These are phyloP conservation scores for Fregata magnificens DNA, from an alignment of 2,113 vertebrate genomes.

Conservation along the genomic window DNA sequence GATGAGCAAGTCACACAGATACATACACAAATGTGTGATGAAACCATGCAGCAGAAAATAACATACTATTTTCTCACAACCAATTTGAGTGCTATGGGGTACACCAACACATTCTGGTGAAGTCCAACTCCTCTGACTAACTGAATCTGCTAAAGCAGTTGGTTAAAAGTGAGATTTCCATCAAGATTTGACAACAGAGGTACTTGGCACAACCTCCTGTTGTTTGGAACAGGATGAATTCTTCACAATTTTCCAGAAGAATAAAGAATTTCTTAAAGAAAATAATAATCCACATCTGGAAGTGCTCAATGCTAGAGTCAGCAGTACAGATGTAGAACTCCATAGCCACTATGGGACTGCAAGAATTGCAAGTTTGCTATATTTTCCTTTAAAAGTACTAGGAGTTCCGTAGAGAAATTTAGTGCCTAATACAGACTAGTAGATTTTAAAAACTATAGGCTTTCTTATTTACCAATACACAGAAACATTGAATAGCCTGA, in stretches of 20 bases:
- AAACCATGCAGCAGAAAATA: neutral
- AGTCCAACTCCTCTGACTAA: neutral
- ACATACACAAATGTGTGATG: neutral
- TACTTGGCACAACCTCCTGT: neutral
- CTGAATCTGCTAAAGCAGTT: neutral
- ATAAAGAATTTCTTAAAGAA: constrained; percentile 35
- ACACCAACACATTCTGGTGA: neutral
- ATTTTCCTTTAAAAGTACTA: neutral
- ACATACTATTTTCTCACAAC: neutral
- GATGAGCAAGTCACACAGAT: neutral
- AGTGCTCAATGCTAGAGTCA: neutral
- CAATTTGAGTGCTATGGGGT: neutral
- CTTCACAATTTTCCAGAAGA: neutral
- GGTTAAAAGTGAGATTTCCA: neutral
- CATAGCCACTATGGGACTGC: neutral
- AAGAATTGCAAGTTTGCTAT: neutral
- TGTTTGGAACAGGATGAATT: constrained; percentile 9
- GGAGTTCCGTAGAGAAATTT: neutral
- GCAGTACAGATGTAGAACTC: neutral
- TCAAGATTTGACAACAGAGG: neutral
- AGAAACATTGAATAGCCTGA: neutral
- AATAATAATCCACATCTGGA: constrained; percentile 26
- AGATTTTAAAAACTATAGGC: neutral
- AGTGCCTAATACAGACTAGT: neutral
- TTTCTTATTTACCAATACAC: neutral